Evolutionary conservation across 2,888 invertebrate species (phyloP).

Genomic region (Macrophya alboannulata): DNA sequence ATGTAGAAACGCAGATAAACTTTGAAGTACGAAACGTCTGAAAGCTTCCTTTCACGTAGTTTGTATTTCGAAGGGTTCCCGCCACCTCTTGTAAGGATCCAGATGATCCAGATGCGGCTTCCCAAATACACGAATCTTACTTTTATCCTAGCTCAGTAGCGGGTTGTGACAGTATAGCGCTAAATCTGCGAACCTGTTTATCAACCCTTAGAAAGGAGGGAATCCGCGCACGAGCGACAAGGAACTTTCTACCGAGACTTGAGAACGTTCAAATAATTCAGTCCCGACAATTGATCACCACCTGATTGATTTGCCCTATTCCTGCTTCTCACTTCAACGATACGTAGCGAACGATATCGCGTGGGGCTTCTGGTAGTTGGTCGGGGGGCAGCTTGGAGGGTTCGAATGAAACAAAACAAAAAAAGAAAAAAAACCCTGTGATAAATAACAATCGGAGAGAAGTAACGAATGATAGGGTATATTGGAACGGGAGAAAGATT

Average conservation of each 20-base stretch:
- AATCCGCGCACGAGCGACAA: constrained; percentile 4
- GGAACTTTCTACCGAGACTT: constrained; percentile 47
- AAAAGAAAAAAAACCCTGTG: constrained; percentile 16
- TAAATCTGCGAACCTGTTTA: constrained; percentile 52
- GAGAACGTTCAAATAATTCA: constrained; percentile 52
- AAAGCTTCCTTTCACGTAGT: constrained; percentile 36
- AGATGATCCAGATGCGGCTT: constrained; percentile 51
- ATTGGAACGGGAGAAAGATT: constrained; percentile 54
- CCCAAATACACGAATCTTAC: constrained; percentile 50
- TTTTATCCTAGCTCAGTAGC: constrained; percentile 50
- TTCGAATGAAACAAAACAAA: not conserved
- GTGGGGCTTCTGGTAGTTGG: not conserved
- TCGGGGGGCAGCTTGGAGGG: not conserved
- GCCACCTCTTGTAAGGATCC: constrained; percentile 37
- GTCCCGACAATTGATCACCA: constrained; percentile 53
- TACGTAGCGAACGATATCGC: constrained; percentile 15
- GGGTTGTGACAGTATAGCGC: constrained; percentile 37
- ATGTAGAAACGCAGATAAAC: constrained; percentile 34
- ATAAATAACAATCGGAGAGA: constrained; percentile 56
- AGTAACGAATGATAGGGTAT: constrained; percentile 54
- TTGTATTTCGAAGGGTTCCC: constrained; percentile 43
- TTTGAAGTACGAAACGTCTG: constrained; percentile 24
- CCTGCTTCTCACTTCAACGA: constrained; percentile 46
- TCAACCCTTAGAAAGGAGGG: constrained; percentile 45
- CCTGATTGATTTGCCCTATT: constrained; percentile 55